A percentile compares a stretch with the other conserved stretches of the same genome.
These are phyloP conservation scores for Cheilosia variabilis DNA, from an alignment of 2,888 invertebrate genomes.

Conservation along the genomic window DNA sequence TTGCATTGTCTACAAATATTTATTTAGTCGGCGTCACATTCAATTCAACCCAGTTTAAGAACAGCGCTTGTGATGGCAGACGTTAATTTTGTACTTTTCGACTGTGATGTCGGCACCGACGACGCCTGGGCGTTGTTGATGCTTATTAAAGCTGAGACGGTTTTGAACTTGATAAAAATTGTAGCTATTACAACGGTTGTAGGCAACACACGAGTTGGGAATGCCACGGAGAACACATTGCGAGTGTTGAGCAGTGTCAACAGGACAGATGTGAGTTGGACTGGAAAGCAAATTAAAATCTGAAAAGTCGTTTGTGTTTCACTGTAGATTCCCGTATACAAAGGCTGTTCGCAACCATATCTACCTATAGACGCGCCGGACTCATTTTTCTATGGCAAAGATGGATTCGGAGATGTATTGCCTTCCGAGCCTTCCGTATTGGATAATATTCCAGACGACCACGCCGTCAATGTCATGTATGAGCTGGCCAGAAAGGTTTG, in stretches of 20 bases:
- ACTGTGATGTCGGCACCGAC: constrained; percentile 86
- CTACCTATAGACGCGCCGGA: constrained; percentile 53
- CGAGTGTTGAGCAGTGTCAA: constrained; percentile 86
- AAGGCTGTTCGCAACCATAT: no score
- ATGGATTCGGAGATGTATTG: constrained; percentile 88
- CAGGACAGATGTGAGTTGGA: not conserved
- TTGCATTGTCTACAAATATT: no score
- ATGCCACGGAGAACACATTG: constrained; percentile 88
- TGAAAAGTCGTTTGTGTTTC: not conserved
- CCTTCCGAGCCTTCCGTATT: constrained; percentile 81
- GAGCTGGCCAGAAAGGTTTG: constrained; percentile 85
- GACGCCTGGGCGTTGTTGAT: constrained; percentile 86
- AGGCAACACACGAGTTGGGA: constrained; percentile 89
- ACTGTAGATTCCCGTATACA: constrained; percentile 77
- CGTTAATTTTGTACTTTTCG: constrained; percentile 84
- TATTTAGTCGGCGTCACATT: no score
- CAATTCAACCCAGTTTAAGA: no score
- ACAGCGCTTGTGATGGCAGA: not conserved
- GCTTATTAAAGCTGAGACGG: constrained; percentile 84
- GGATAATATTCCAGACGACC: constrained; percentile 83
- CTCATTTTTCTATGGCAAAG: constrained; percentile 85
- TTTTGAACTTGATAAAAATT: constrained; percentile 79
- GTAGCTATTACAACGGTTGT: constrained; percentile 89
- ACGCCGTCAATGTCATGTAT: constrained; percentile 86
- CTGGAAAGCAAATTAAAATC: not conserved